These are phyloP conservation scores for Nowickia ferox DNA, from an alignment of 2,888 invertebrate species.

Conservation along the genomic window DNA sequence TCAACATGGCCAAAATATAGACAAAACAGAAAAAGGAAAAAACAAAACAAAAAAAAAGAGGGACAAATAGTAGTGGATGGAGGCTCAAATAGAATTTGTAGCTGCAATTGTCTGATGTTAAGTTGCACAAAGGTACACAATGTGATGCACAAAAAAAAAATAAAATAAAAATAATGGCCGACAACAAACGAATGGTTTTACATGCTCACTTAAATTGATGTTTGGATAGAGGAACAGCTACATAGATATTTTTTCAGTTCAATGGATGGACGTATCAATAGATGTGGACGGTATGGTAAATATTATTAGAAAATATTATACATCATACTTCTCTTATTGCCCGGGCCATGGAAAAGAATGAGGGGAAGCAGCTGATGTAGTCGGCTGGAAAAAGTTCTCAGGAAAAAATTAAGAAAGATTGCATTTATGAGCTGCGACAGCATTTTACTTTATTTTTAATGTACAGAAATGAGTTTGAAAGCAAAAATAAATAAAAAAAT, in stretches of 20 bases:
- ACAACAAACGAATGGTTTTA: slow-evolving; percentile 57
- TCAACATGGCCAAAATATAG: slow-evolving; percentile 46
- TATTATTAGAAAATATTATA: slow-evolving; percentile 51
- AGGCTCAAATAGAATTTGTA: slow-evolving; percentile 34
- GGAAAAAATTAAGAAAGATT: slow-evolving; percentile 53
- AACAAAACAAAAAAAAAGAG: neutral
- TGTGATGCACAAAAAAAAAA: slow-evolving; percentile 21
- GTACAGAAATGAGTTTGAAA: neutral
- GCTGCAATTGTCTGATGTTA: slow-evolving; percentile 24
- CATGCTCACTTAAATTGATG: slow-evolving; percentile 32
- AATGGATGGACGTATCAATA: slow-evolving; percentile 30
- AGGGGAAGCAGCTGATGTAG: neutral
- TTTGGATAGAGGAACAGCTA: neutral
- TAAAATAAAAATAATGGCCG: neutral
- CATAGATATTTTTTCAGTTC: neutral
- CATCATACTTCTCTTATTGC: neutral
- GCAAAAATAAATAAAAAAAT: neutral
- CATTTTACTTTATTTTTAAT: slow-evolving; percentile 17
- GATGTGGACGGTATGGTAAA: slow-evolving; percentile 48
- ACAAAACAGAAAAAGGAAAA: neutral
- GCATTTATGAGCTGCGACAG: slow-evolving; percentile 14
- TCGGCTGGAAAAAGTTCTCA: slow-evolving; percentile 35
- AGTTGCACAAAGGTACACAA: slow-evolving; percentile 22
- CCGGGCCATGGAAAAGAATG: neutral
- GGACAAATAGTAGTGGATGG: slow-evolving; percentile 14